These are phyloP conservation scores for Acanthis flammea DNA, from an alignment of 2,797 vertebrate species.

Conservation along the genomic window DNA sequence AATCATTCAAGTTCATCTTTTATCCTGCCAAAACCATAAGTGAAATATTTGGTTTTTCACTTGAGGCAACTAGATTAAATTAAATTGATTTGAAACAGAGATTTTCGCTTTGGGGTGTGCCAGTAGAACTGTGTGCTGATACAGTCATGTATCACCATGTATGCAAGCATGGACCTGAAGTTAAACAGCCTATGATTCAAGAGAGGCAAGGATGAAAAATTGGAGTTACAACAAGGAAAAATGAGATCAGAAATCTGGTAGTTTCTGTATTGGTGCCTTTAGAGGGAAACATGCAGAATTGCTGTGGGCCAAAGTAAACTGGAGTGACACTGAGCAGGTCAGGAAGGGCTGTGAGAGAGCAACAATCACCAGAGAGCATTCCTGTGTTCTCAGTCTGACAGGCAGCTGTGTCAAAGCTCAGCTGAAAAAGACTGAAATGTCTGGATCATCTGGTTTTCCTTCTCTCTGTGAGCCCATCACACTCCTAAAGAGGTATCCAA, in stretches of 20 bases:
- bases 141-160: too few relatives aligned
- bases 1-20: not conserved
- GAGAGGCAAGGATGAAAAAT: not conserved
- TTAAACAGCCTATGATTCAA: not conserved
- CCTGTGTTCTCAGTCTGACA: not conserved
- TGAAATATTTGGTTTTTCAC: not conserved
- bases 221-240: not conserved
- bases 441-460: not conserved
- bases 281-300: not conserved
- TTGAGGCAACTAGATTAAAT: not conserved
- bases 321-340: not conserved
- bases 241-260: not conserved
- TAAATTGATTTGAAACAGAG: not conserved
- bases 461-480: not conserved
- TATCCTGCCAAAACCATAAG: not conserved
- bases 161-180: not conserved
- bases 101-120: not conserved
- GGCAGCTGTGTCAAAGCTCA: not conserved
- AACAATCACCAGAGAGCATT: not conserved
- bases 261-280: not conserved
- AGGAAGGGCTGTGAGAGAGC: not conserved
- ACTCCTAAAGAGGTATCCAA: not conserved
- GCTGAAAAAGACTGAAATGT: not conserved
- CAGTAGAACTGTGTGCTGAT: not conserved
- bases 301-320: not conserved